These are phyloP conservation scores for Exocentrus adspersus DNA, from an alignment of 2,888 invertebrate genomes.

Conservation along the genomic window DNA sequence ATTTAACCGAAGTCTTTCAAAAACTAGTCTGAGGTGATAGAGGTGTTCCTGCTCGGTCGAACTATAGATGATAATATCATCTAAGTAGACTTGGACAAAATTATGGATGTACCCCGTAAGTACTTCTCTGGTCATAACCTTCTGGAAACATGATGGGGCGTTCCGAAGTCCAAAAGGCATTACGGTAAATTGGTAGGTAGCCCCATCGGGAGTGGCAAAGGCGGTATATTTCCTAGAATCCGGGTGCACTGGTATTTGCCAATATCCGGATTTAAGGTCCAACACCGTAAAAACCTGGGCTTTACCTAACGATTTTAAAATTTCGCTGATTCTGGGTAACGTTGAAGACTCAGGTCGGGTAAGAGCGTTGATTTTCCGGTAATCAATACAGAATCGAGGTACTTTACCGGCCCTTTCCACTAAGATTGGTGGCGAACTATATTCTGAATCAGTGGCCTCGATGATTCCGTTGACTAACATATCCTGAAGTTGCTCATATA, in stretches of 20 bases:
- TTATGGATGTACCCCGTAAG: slow-evolving; percentile 20
- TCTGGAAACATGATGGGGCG: no score
- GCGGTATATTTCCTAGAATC: slow-evolving; percentile 26
- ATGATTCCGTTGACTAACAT: not conserved
- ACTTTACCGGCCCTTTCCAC: not conserved
- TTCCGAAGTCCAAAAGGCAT: no score
- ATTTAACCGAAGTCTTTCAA: slow-evolving; percentile 18
- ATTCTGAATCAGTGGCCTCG: not conserved
- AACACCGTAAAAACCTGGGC: slow-evolving; percentile 25
- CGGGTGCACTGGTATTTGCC: slow-evolving; percentile 29
- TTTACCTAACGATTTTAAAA: slow-evolving; percentile 24
- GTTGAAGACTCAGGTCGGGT: slow-evolving; percentile 14
- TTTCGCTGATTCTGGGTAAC: slow-evolving; percentile 28
- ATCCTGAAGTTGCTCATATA: slow-evolving; percentile 1
- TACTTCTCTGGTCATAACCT: no score
- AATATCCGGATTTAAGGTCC: slow-evolving; percentile 33
- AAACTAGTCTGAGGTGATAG: not conserved
- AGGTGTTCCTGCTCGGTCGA: not conserved
- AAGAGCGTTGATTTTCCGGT: slow-evolving; percentile 3
- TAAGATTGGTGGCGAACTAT: not conserved
- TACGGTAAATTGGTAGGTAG: no score
- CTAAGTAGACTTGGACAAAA: slow-evolving; percentile 47
- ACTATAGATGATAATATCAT: slow-evolving; percentile 47
- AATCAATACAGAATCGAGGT: slow-evolving; percentile 1
- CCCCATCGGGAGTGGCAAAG: slow-evolving; percentile 28